Base-by-base conservation (phyloP, 2,797 vertebrate genomes). In the Diplodus puntazzo region DNA sequence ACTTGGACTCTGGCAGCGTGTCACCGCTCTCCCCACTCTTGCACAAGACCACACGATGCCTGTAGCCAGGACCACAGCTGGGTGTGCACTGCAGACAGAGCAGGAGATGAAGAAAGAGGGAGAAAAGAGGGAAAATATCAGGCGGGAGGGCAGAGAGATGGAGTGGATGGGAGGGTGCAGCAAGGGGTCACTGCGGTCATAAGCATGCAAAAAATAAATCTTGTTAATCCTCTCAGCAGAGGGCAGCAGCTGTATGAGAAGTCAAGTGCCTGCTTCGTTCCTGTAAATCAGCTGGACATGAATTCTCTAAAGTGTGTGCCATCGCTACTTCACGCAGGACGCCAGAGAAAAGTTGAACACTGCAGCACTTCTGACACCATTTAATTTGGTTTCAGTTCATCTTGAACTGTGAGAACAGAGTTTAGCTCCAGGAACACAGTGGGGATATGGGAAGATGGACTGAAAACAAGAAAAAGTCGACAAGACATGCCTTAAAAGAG, bases 41-140 rank as follows among this genome's bases (percentile, higher is more conserved):
- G 90, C 98, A 99, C 73, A 99, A 94, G 64, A 99, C 95, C 7
- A 97, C 92, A 20, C 98, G 96, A 90, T 98, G 97, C 73, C 98
- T 96, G 92, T 96, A 97, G 58, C 98, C 98, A 0, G 97, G 98
- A 14, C 98, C 98, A 1, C 98, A 99, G 93, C 94, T 97, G 1
- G 98, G 98, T 25, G 97, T 97, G 78, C 98, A 99, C 98, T 99
- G 93, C 27, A 25, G 81, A 83, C 25, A 81, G 71, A 81, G 42
- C 7, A n/a, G 18, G 49, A 61, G 54, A 69, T 11, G 52, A 60
- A 55, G 30, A 77, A 39, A 49, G 9, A 67, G 45, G 30, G 42
- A 21, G 57, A 23, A 48, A 54, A 59, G 39, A 23, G 30, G n/a
- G 0, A 60, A 65, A 75, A 63, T 34, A 10, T 83, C 18, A 78